A percentile compares a stretch with the other conserved stretches of the same genome.
Conservation (phyloP, 2,888 invertebrate species). For the Plebejus argus region DNA sequence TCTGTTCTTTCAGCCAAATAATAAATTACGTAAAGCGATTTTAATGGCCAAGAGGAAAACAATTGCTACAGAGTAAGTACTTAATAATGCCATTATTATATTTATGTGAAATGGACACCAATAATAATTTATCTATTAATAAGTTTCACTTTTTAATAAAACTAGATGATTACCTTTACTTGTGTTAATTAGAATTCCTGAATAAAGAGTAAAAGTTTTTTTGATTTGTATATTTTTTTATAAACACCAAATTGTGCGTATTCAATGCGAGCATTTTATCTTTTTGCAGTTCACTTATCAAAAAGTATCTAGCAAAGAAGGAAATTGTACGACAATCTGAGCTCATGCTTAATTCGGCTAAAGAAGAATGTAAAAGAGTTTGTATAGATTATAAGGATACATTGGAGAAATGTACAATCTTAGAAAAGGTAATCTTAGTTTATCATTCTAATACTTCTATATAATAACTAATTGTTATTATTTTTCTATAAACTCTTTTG, state of each 20-base stretch:
- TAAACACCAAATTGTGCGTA: background rate
- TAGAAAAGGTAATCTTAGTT: slow-evolving; percentile 52
- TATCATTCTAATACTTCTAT: background rate
- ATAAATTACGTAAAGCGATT: slow-evolving; percentile 49
- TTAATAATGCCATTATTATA: no score
- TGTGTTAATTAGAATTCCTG: no score
- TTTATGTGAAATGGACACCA: no score
- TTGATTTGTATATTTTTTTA: background rate
- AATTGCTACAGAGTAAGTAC: slow-evolving; percentile 59
- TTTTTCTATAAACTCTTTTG: no score
- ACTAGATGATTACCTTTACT: no score
- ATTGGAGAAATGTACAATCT: slow-evolving; percentile 50
- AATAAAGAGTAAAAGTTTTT: no score
- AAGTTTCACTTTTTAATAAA: no score
- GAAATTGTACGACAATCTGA: slow-evolving; percentile 50
- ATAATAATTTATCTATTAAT: no score
- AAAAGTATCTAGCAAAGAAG: slow-evolving; percentile 50
- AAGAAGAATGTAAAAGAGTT: slow-evolving; percentile 57
- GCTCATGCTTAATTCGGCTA: slow-evolving; percentile 49
- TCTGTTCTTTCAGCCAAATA: slow-evolving; percentile 43
- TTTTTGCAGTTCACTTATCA: slow-evolving; percentile 54
- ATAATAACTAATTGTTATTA: no score
- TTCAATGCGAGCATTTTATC: slow-evolving; percentile 17
- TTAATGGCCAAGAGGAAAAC: slow-evolving; percentile 55
- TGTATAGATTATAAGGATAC: slow-evolving; percentile 55